Evolutionary conservation across 2,113 vertebrate species (phyloP).

Genomic region (Forbesichthys papilliferus): DNA sequence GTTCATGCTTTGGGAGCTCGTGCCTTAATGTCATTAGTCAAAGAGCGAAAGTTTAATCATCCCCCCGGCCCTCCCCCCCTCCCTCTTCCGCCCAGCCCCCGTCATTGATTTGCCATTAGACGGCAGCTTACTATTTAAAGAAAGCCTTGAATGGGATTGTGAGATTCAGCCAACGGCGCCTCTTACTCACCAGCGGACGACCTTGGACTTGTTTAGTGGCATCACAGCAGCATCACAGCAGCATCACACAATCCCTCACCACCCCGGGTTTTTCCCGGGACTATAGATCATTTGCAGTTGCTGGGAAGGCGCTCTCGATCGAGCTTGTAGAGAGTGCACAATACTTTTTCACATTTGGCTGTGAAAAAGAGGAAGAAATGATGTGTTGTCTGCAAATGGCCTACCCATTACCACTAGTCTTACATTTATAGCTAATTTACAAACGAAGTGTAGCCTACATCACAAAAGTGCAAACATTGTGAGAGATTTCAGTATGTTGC

Average conservation of each 20-base stretch:
- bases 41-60: slow-evolving; percentile 75
- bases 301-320: slow-evolving; percentile 45
- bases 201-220: slow-evolving; percentile 59
- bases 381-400: no score
- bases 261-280: slow-evolving; percentile 29
- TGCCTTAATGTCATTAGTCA: slow-evolving; percentile 71
- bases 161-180: slow-evolving; percentile 22
- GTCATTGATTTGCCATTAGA: slow-evolving; percentile 75
- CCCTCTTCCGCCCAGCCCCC: neutral
- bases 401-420: no score
- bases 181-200: slow-evolving; percentile 58
- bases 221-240: slow-evolving; percentile 39
- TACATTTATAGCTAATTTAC: no score
- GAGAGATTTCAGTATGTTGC: no score
- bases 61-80: slow-evolving; percentile 9
- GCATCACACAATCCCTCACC: slow-evolving; percentile 25
- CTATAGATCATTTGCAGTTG: slow-evolving; percentile 43
- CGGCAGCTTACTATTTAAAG: slow-evolving; percentile 63
- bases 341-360: slow-evolving; percentile 20
- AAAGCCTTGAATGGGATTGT: slow-evolving; percentile 54
- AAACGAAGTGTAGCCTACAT: no score
- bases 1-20: slow-evolving; percentile 39
- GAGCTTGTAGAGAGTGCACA: slow-evolving; percentile 39
- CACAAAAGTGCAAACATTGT: no score
- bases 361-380: no score